Evolutionary conservation across 2,888 invertebrate species (phyloP).

Genomic region (Anorthoa munda): DNA sequence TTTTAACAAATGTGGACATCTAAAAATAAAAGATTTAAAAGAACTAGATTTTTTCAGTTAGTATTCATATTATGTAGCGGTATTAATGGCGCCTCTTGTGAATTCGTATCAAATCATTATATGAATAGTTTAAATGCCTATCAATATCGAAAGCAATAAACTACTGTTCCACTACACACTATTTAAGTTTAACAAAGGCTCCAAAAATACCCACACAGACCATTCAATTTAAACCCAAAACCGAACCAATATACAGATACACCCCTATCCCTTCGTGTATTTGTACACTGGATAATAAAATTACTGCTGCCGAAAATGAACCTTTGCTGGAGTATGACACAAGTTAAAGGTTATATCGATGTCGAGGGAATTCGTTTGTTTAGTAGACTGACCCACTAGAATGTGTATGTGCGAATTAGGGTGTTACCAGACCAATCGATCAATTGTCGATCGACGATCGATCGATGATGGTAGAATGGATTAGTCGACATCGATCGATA

Average conservation of each 20-base stretch:
- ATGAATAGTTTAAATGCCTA: background rate
- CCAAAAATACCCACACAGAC: background rate
- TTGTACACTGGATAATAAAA: slow-evolving; percentile 61
- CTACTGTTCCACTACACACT: too few species aligned
- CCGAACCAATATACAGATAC: slow-evolving; percentile 41
- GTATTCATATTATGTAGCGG: too few species aligned
- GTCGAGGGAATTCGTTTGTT: background rate
- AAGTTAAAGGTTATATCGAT: background rate
- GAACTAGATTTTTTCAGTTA: too few species aligned
- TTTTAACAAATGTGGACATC: too few species aligned
- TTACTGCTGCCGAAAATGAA: slow-evolving; percentile 60
- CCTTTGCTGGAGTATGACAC: slow-evolving; percentile 5
- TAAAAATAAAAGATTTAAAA: too few species aligned
- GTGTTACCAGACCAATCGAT: too few species aligned
- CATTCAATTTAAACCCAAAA: slow-evolving; percentile 24
- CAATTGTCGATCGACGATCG: too few species aligned
- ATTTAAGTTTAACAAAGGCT: background rate
- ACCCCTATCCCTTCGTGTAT: slow-evolving; percentile 41
- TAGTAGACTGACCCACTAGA: background rate
- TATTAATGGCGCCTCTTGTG: too few species aligned
- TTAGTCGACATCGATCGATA: too few species aligned
- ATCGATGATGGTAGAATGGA: too few species aligned
- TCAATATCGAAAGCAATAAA: background rate
- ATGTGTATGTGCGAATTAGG: too few species aligned
- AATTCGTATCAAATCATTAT: too few species aligned